phyloP scores from a whole-genome alignment of 1,140 invertebrate genomes.

The Galendromus occidentalis region DNA sequence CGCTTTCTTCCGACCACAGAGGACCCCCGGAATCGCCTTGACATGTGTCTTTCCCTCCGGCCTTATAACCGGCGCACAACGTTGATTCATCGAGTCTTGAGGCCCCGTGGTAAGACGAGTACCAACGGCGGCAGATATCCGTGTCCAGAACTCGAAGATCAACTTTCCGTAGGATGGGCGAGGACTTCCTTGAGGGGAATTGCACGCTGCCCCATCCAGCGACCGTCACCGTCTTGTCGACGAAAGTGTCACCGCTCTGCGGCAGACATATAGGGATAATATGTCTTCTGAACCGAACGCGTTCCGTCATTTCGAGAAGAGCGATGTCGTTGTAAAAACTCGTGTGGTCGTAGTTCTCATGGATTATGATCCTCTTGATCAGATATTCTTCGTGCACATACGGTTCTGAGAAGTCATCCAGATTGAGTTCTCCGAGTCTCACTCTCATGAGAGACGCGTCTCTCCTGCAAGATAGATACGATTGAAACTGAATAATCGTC shows the following conservation, averaged over 20 bases:
- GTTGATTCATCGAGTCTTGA: constrained; percentile 57
- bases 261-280: constrained; percentile 57
- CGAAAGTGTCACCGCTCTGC: constrained; percentile 42
- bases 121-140: constrained; percentile 60
- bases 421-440: too few relatives aligned
- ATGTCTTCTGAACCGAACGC: constrained; percentile 31
- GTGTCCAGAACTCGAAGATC: constrained; percentile 48
- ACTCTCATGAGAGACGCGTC: too few relatives aligned
- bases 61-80: constrained; percentile 66
- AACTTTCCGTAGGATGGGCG: constrained; percentile 21
- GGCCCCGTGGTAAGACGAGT: constrained; percentile 18
- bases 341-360: neutral
- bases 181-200: too few relatives aligned
- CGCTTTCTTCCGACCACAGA: constrained; percentile 22
- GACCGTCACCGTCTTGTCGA: too few relatives aligned
- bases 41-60: constrained; percentile 80
- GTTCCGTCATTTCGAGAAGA: neutral
- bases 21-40: constrained; percentile 47
- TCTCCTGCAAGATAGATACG: too few relatives aligned
- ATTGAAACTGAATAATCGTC: too few relatives aligned
- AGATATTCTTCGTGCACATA: too few relatives aligned
- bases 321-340: neutral
- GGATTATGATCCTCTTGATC: too few relatives aligned
- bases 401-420: too few relatives aligned
- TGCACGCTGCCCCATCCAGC: too few relatives aligned